Conservation (phyloP, 2,113 vertebrate genomes). For the Sebastes fasciatus region DNA sequence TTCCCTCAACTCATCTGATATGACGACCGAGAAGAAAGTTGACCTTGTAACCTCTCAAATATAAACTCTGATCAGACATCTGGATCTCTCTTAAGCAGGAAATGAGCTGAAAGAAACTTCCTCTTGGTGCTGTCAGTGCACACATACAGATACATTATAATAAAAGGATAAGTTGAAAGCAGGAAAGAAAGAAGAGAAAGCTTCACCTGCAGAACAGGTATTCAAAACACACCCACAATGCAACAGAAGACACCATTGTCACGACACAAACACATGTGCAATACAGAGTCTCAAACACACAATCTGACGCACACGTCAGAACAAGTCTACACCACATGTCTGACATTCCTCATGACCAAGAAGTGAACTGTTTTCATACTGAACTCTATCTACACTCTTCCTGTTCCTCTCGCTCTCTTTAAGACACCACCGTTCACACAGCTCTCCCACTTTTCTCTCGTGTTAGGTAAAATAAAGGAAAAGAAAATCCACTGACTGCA, state of each 20-base stretch:
- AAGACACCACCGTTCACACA: neutral
- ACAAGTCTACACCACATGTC: slow-evolving; percentile 53
- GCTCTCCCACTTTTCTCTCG: slow-evolving; percentile 4
- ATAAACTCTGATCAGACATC: slow-evolving; percentile 23
- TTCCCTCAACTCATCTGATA: neutral
- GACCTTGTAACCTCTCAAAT: neutral
- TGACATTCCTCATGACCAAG: slow-evolving; percentile 56
- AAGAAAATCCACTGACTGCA: neutral
- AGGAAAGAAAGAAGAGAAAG: neutral
- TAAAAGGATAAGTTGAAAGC: slow-evolving; percentile 6
- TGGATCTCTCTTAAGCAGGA: slow-evolving; percentile 30
- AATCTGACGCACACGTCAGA: slow-evolving; percentile 17
- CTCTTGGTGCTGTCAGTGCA: slow-evolving; percentile 23
- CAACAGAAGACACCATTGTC: slow-evolving; percentile 17
- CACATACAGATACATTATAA: neutral
- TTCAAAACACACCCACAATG: slow-evolving; percentile 44
- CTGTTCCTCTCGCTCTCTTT: neutral
- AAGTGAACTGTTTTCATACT: neutral
- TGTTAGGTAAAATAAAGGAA: neutral
- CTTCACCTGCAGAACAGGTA: slow-evolving; percentile 53
- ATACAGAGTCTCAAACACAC: neutral
- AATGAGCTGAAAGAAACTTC: slow-evolving; percentile 34
- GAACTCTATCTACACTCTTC: neutral
- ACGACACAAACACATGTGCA: slow-evolving; percentile 2
- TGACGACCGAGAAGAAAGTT: neutral